Base-by-base conservation (phyloP, 2,888 invertebrate genomes). In the Meiosimyza platycephala region DNA sequence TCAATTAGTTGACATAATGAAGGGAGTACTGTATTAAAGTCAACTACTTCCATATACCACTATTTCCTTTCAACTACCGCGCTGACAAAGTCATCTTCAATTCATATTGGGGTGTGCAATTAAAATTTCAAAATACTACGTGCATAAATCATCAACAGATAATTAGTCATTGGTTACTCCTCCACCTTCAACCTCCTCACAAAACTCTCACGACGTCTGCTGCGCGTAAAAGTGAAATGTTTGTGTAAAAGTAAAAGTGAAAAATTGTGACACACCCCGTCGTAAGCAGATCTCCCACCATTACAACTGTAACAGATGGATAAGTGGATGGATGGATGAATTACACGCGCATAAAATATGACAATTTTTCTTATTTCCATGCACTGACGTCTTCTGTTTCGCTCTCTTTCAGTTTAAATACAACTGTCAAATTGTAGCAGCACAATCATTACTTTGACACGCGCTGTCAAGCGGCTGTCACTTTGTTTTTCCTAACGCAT, bases 401-500 rank as follows among this genome's bases (percentile, higher is more conserved):
- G 47, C 67, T 18, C 55, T 11, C 33, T 63, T 40, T 47, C 63
- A 54, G 52, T 54, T 47, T 54, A 47, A 28, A 70, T 54, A 6
- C 80, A 85, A 82, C 80, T 83, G 85, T 84, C 84, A 83, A 78
- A 79, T 78, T 79, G 79, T 80, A 82, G 83, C 82, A 82, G 81
- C 79, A 81, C 83, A 85, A 84, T 84, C 85, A 85, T 84, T 84
- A 85, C 84, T 84, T 83, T 84, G 84, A 84, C 84, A 85, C 83
- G 79, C 81, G 79, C 82, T 84, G 84, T 84, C 84, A 85, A 82
- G 81, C 83, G 83, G 79, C 83, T 82, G 83, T 83, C 82, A 83
- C 80, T 79, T 80, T 81, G 81, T 79, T 81, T 79, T 81, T 79
- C 73, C 80, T 75, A 79, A 78, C 78, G 78, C 74, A 80, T 80